Conservation (phyloP, 1,140 invertebrate genomes). For the Goniozus legneri region DNA sequence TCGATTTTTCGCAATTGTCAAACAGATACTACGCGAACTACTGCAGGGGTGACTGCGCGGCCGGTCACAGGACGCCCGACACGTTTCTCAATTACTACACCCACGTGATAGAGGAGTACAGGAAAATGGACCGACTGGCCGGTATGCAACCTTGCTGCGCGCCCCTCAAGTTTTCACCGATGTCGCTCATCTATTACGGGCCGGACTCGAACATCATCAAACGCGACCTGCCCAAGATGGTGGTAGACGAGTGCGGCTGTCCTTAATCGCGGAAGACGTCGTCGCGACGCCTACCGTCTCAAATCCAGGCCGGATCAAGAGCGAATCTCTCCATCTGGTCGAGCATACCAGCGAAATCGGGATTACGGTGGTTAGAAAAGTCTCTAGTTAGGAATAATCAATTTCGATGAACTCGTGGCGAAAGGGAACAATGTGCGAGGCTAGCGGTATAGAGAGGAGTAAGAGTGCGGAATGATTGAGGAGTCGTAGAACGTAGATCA, state of each 20-base stretch:
- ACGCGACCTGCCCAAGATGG: constrained; percentile 92
- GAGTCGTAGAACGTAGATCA: too few species aligned
- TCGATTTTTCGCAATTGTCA: too few species aligned
- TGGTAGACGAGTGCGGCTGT: constrained; percentile 94
- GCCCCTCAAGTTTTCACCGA: constrained; percentile 87
- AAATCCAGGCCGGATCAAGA: too few species aligned
- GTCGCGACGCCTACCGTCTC: too few species aligned
- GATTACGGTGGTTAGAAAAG: too few species aligned
- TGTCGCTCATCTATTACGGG: constrained; percentile 92
- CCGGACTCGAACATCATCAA: constrained; percentile 89
- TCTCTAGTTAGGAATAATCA: too few species aligned
- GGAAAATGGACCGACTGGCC: constrained; percentile 69
- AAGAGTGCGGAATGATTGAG: too few species aligned
- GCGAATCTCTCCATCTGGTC: too few species aligned
- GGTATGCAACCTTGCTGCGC: constrained; percentile 88
- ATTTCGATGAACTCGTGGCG: too few species aligned
- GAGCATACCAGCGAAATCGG: too few species aligned
- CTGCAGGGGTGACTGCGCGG: constrained; percentile 81
- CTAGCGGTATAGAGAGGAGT: background rate
- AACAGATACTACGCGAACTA: constrained; percentile 88
- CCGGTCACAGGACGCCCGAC: constrained; percentile 72
- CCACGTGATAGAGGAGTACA: constrained; percentile 84
- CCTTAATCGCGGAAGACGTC: too few species aligned
- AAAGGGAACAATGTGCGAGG: too few species aligned
- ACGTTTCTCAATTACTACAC: constrained; percentile 83